Evolutionary conservation across 92 coral and sea anemone species (phyloP), one percentile per base, ranked within the genome.

Genomic region (Anthopleura xanthogrammica): DNA sequence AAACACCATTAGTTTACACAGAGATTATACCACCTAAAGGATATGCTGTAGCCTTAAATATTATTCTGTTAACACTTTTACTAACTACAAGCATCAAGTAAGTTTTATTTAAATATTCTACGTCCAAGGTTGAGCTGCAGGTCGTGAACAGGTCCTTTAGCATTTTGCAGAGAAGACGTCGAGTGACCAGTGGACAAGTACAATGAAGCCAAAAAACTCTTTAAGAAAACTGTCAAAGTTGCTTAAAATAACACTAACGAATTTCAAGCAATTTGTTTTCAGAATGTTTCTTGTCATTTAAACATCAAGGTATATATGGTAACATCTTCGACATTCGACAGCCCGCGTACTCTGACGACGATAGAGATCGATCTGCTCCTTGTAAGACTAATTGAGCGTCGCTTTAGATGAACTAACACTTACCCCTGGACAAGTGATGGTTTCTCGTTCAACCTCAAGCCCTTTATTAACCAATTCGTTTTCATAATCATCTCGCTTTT

Each of bases 401-500:
- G 74, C 42, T 68, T 36, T 76, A 43, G 57, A 39, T 41, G 4
- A 48, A 16, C 50, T 29, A 42, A 68, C n/a, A 68, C 86, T 80
- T 80, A 92, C 95, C 80, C 85, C 87, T 50, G 93, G 77, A 46
- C 80, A 60, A 4, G 65, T 16, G 43, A 79, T 73, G 39, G 77
- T 81, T 1, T 74, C 93, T 60, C 85, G 88, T 83, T 87, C 92
- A 23, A 95, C 62, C 66, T 80, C 70, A 13, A 95, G 60, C 9
- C 96, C 96, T 43, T 84, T 68, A 10, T 29, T 41, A 52, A 58
- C 81, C 16, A 95, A 81, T 79, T 85, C 91, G 8, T 39, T 79
- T 72, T 95, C 96, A 78, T 86, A 95, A 12, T 80, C 83, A 50
- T 90, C 83, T 78, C 98, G 89, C 46, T 85, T 90, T 41, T 72